Evolutionary conservation across 1,140 invertebrate species (phyloP).

Genomic region (Mya arenaria): DNA sequence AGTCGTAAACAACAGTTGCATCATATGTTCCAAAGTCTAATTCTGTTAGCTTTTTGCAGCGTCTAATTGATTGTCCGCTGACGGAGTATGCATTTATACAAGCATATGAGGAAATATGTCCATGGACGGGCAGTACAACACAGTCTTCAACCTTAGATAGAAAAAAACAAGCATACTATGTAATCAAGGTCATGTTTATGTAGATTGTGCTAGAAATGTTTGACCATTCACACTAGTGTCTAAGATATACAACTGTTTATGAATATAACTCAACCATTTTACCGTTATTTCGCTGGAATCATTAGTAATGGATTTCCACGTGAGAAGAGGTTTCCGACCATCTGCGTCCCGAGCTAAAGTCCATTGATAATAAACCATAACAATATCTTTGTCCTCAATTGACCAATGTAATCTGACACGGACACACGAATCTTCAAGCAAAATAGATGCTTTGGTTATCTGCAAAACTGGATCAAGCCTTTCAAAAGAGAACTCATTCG

Average conservation of each 20-base stretch:
- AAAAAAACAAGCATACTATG: background rate
- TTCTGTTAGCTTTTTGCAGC: background rate
- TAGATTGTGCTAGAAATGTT: background rate
- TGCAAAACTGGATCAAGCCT: too few species aligned
- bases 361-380: conserved; percentile 9
- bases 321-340: background rate
- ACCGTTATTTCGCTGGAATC: background rate
- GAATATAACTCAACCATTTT: background rate
- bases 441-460: background rate
- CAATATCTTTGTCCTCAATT: background rate
- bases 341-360: background rate
- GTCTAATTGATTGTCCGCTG: background rate
- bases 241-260: background rate
- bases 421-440: background rate
- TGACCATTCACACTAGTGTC: background rate
- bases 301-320: background rate
- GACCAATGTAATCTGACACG: background rate
- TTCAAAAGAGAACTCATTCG: background rate
- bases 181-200: background rate
- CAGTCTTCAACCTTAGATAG: conserved; percentile 13
- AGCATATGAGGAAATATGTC: background rate
- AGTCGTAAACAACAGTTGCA: conserved; percentile 19
- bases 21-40: background rate
- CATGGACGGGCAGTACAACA: conserved; percentile 3
- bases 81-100: conserved; percentile 21